These are phyloP conservation scores for Globodera ellingtonae DNA, from an alignment of 1,140 invertebrate species.

Conservation along the genomic window DNA sequence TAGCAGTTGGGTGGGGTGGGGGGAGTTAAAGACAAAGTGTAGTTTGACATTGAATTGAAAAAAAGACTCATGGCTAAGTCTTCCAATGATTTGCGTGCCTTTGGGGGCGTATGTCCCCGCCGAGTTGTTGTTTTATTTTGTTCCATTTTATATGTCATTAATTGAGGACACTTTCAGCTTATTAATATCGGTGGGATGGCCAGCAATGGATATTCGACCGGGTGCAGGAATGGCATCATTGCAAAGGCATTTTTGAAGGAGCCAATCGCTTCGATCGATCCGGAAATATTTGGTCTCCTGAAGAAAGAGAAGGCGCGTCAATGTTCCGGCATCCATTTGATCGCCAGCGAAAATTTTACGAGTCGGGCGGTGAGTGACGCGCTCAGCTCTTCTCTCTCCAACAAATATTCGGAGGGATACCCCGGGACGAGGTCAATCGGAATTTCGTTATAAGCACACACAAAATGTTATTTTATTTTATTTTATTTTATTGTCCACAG, in stretches of 20 bases:
- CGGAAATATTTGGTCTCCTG: conserved; percentile 49
- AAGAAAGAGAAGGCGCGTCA: conserved; percentile 82
- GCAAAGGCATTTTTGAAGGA: conserved; percentile 43
- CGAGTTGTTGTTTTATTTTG: no score
- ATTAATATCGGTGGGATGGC: background rate
- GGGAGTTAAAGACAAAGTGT: no score
- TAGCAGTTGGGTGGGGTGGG: background rate
- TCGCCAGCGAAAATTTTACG: conserved; percentile 96
- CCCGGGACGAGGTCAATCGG: conserved; percentile 72
- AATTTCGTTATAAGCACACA: background rate
- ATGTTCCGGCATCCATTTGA: conserved; percentile 83
- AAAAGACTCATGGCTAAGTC: no score
- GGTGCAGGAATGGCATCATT: conserved; percentile 27
- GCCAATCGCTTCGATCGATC: conserved; percentile 38
- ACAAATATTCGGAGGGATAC: conserved; percentile 97
- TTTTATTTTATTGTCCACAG: conserved; percentile 71
- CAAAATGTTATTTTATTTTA: background rate
- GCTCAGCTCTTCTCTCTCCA: conserved; percentile 86
- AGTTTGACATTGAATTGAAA: no score
- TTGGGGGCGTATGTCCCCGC: no score
- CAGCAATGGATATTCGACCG: conserved; percentile 12
- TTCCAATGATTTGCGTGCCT: no score
- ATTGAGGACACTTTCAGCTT: background rate
- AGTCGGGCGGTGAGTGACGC: conserved; percentile 86
- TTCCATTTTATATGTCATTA: no score